Conservation (phyloP, 1,140 invertebrate genomes). For the Drosophila equinoxialis region DNA sequence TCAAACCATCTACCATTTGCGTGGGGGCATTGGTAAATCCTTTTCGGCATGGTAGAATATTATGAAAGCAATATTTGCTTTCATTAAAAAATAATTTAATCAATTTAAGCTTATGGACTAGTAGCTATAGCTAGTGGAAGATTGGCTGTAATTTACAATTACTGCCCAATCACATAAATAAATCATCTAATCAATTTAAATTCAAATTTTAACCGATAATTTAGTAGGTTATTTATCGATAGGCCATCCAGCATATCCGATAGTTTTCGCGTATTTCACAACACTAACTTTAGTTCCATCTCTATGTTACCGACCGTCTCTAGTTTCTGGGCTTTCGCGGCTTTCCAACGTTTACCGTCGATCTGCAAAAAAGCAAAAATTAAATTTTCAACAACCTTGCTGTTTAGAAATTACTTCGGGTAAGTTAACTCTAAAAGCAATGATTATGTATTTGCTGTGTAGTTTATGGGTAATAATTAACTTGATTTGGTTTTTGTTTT, state of each 20-base stretch:
- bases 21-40: conserved; percentile 42
- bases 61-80: too few relatives aligned
- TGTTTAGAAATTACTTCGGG: neutral
- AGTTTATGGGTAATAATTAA: neutral
- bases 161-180: too few relatives aligned
- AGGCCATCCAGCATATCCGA: too few relatives aligned
- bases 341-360: neutral
- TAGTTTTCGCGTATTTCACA: too few relatives aligned
- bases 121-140: too few relatives aligned
- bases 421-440: neutral
- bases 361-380: neutral
- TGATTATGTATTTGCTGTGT: neutral
- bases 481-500: neutral
- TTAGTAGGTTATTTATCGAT: too few relatives aligned
- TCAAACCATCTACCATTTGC: conserved; percentile 52
- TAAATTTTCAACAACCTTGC: too few relatives aligned
- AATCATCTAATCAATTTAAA: too few relatives aligned
- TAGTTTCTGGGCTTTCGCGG: neutral
- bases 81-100: too few relatives aligned
- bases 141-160: too few relatives aligned
- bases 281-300: neutral
- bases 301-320: neutral
- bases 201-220: too few relatives aligned
- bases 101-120: too few relatives aligned
- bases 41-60: conserved; percentile 62